Conservation (phyloP, 92 coral and sea anemone genomes). For the Parazoanthus atlanticus region DNA sequence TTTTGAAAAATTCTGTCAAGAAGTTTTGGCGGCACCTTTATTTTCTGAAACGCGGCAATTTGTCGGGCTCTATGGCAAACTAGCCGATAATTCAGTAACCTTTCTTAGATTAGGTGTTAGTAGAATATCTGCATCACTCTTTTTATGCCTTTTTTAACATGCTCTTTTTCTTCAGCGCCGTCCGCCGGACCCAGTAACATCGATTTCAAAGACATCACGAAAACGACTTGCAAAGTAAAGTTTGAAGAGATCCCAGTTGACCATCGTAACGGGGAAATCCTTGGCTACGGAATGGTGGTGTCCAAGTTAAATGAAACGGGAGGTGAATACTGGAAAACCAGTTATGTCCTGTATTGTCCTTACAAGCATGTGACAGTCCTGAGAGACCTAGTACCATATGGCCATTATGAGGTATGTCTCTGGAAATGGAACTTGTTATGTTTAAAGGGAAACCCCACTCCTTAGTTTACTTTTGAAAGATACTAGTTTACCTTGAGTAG, state of each 20-base stretch:
- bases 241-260: not conserved
- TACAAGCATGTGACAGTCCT: not conserved
- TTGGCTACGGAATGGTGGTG: conserved; percentile 23
- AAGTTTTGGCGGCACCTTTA: no score
- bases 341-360: not conserved
- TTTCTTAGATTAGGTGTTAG: not conserved
- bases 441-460: no score
- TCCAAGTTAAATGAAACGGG: not conserved
- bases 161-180: conserved; percentile 4
- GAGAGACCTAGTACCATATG: not conserved
- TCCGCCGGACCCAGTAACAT: conserved; percentile 5
- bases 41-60: no score
- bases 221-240: not conserved
- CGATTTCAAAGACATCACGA: not conserved
- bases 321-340: not conserved
- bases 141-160: not conserved
- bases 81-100: no score
- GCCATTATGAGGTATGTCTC: conserved; percentile 22
- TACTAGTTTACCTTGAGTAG: no score
- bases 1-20: no score
- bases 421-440: no score
- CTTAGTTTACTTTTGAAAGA: no score
- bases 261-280: conserved; percentile 4
- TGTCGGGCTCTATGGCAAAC: no score
- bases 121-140: not conserved